Evolutionary conservation across 2,888 invertebrate genomes (phyloP), one percentile per base, ranked within the genome.

Genomic region (Drosophila stalkeri): DNA sequence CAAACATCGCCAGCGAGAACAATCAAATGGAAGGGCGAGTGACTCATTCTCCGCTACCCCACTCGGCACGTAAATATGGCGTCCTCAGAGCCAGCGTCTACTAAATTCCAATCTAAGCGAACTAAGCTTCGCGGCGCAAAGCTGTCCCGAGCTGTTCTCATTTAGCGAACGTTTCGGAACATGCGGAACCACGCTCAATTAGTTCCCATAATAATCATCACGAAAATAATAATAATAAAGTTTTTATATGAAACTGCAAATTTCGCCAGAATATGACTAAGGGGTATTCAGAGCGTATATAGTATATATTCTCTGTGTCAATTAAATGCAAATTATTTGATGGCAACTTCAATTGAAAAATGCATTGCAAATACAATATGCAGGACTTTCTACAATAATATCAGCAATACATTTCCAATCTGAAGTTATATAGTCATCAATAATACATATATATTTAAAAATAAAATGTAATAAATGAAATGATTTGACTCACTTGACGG

Each of bases 151-250:
- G n/a, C 20, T 47, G 18, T 27, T 47, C 27, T 51, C 44, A 60
- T 60, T 60, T 47, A 27, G 27, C 46, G 7, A 57, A 37, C 41
- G 41, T 43, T 44, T 46, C 23, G 18, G 49, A 49, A 31, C 27
- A 27, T 14, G 33, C 74, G 73, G 68, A 73, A 74, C 74, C 54
- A 67, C 54, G 73, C 67, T 62, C 73, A 74, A 73, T 73, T 73
- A 67, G 62, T 35, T 47, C 8, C 47, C 43, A 43, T 63, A 37
- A 49, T 54, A 46, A 23, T 27, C 44, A 72, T 60, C 23, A 23
- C 20, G 11, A 54, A n/a, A 47, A 43, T 63, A 41, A 59, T 52
- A 49, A 20, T 27, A 55, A 72, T 64, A 43, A 49, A 39, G 52
- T 46, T 41, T 46, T 18, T 27, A 60, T 54, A 54, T 72, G 73